A percentile compares a stretch with the other conserved stretches of the same genome.
Evolutionary conservation across 2,888 invertebrate genomes (phyloP).

Genomic region (Cepaea hortensis): DNA sequence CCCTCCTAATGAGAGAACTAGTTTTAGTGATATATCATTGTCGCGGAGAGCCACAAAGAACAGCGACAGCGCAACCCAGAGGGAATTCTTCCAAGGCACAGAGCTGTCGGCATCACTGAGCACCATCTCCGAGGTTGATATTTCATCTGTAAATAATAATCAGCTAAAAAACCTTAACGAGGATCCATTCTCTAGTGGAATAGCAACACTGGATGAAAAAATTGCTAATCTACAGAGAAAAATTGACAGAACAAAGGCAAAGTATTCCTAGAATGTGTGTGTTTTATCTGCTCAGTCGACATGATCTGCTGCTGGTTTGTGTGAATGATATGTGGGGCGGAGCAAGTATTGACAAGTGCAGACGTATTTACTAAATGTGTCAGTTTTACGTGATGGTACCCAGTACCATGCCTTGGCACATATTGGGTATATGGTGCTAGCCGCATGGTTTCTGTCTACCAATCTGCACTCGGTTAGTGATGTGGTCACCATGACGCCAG

Average conservation of each 20-base stretch:
- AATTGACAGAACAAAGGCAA: conserved; percentile 66
- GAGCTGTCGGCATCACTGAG: conserved; percentile 66
- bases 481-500: too few species aligned
- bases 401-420: too few species aligned
- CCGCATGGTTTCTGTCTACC: too few species aligned
- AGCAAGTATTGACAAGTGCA: too few species aligned
- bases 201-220: conserved; percentile 70
- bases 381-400: too few species aligned
- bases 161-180: conserved; percentile 57
- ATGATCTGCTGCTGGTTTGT: too few species aligned
- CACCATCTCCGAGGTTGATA: conserved; percentile 63
- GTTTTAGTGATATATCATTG: conserved; percentile 35
- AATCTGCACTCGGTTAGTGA: too few species aligned
- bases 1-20: background rate
- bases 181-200: conserved; percentile 65
- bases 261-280: conserved; percentile 56
- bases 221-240: conserved; percentile 68
- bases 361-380: too few species aligned
- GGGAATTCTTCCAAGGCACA: conserved; percentile 57
- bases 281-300: too few species aligned
- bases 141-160: conserved; percentile 44
- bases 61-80: conserved; percentile 45
- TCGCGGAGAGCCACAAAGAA: conserved; percentile 46
- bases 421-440: too few species aligned
- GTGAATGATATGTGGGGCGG: too few species aligned